Conservation (phyloP, 2,888 invertebrate genomes). For the Drosophila birchii region DNA sequence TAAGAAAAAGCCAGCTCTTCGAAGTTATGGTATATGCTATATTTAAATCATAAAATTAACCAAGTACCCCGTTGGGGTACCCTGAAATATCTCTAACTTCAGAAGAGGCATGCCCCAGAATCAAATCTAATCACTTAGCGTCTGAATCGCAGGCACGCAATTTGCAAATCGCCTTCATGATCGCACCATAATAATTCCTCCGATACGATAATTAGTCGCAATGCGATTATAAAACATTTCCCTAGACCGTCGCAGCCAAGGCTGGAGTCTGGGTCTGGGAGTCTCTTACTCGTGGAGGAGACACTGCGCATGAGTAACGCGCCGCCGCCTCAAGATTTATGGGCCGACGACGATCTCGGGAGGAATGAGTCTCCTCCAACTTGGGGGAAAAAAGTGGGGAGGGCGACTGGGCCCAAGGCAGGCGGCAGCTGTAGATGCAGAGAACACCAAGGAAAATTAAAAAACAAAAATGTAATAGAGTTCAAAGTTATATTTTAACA, state of each 20-base stretch:
- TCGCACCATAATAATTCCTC: conserved; percentile 76
- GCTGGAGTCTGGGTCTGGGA: conserved; percentile 8
- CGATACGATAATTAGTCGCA: conserved; percentile 83
- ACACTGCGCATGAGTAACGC: conserved; percentile 76
- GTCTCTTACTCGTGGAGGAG: conserved; percentile 36
- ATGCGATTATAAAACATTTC: conserved; percentile 80
- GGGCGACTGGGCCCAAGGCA: neutral
- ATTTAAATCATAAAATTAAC: neutral
- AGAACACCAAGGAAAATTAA: conserved; percentile 3
- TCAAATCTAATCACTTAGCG: conserved; percentile 48
- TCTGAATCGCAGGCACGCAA: conserved; percentile 50
- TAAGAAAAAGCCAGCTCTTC: neutral
- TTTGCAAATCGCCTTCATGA: conserved; percentile 64
- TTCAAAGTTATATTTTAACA: neutral
- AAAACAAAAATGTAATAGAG: neutral
- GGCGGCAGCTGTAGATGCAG: neutral
- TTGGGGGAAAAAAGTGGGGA: conserved; percentile 8
- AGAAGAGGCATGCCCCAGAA: conserved; percentile 7
- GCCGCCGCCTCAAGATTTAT: conserved; percentile 70
- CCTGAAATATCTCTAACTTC: neutral
- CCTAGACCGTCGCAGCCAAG: conserved; percentile 35
- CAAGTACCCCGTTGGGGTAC: conserved; percentile 1
- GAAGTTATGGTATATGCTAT: neutral
- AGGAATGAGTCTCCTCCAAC: conserved; percentile 1
- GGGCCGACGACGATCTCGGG: conserved; percentile 23